Evolutionary conservation across 1,140 invertebrate species (phyloP), one percentile per base, ranked within the genome.

Genomic region (Drosophila trapezifrons): DNA sequence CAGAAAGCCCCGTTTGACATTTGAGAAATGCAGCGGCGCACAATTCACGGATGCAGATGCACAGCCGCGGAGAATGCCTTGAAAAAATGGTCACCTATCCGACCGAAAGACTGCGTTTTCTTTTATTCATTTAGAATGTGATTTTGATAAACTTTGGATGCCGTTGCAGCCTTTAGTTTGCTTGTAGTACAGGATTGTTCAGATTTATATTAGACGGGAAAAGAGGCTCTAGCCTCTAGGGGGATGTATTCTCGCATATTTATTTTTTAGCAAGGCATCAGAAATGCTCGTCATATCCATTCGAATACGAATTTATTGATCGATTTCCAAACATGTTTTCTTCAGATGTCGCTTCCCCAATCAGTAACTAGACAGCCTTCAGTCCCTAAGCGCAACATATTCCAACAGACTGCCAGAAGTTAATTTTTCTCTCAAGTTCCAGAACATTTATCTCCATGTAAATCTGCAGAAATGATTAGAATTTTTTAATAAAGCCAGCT

Each of bases 401-500:
- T 38, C 46, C 58, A 32, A 7, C n/a, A 25, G 25, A 49, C 57
- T 22, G n/a, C 38, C 12, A 13, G 8, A 55, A 55, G 22, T 38
- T 62, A 40, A 62, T 70, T 37, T 22, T 38, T 52, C 32, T 29
- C 20, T 38, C 20, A 51, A 58, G 51, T 76, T 64, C 22, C 37
- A 51, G 62, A 66, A 69, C 60, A 65, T 52, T 37, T 72, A 87
- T 87, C 83, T 40, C 35, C 46, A 76, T 78, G 70, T 73, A 77
- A 83, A 84, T 84, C 83, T 80, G 13, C 17, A 47, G 15, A 60
- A 74, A 66, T 77, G 75, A 79, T 89, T 83, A 76, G 80, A 87
- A 73, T 87, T 89, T 87, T 89, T 79, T 83, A 83, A 86, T 89
- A 79, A 87, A 77, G 79, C 63, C 72, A 70, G 63, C 29, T 47